Evolutionary conservation across 2,797 vertebrate genomes (phyloP).

Genomic region (Setipinna tenuifilis): DNA sequence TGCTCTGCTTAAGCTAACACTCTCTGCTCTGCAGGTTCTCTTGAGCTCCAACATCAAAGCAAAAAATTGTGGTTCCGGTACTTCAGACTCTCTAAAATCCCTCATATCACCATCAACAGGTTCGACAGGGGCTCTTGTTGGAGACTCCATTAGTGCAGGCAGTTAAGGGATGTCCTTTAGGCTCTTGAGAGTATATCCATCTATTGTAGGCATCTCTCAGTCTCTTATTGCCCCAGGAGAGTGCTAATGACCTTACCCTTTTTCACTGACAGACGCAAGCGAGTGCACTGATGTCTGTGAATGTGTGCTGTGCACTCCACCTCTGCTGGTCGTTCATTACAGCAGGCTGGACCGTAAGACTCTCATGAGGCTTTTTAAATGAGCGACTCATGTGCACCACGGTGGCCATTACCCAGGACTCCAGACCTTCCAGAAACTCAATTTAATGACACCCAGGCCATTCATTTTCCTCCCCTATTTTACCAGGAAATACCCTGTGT

Average conservation of each 20-base stretch:
- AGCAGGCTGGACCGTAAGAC: neutral
- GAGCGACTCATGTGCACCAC: neutral
- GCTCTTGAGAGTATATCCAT: neutral
- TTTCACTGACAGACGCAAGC: neutral
- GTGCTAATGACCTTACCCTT: neutral
- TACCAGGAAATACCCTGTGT: neutral
- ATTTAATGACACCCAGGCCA: neutral
- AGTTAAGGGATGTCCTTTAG: neutral
- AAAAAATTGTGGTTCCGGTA: neutral
- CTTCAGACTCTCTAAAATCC: neutral
- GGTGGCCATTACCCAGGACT: neutral
- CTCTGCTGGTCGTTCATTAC: neutral
- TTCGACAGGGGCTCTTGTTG: neutral
- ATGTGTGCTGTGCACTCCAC: neutral
- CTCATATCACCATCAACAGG: conserved; percentile 6
- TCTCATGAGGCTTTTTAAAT: neutral
- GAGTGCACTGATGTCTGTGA: neutral
- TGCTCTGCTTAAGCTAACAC: neutral
- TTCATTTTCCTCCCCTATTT: neutral
- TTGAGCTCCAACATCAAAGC: neutral
- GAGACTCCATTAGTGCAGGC: neutral
- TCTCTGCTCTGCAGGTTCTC: neutral
- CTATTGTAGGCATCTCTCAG: neutral
- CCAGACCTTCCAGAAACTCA: neutral
- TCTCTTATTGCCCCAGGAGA: neutral